Evolutionary conservation across 1,140 invertebrate species (phyloP), one percentile per base, ranked within the genome.

Genomic region (Ridgeia piscesae): DNA sequence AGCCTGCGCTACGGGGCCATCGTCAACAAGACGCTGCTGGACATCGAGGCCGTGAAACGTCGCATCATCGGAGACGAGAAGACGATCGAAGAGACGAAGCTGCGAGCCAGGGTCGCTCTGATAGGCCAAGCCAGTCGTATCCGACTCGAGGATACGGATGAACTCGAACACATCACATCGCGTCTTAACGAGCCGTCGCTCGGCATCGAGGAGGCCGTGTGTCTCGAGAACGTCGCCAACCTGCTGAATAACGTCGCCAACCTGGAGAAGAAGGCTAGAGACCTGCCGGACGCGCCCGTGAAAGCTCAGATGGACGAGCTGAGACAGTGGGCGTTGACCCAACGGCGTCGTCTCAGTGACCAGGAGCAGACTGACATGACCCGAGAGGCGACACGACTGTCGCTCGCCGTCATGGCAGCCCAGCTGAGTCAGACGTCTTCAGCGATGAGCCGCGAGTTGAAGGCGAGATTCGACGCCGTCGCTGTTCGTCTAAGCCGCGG

Each of bases 1-100:
- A 97, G 97, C 93, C 94, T 96, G 11, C 95, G 97, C 33, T 97
- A 97, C 94, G 97, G 97, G 92, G 96, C 97, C 92, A 94, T 96
- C 9, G 96, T 97, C 0, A 97, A 97, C 93, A 90, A 94, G 35
- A 95, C 95, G 48, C 95, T 97, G 27, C 94, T 95, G 77, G 96
- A 97, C 93, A 97, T 97, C 77, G 96, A 96, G 91, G 94, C 94
- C n/a, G 96, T 97, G 0, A 97, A 97, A 94, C 93, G 88, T 77
- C 90, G 94, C 93, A 89, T 94, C 95, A 77, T 77, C 27, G 58
- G 58, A 33, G 21, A 89, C 48, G 34, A n/a, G 34, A 88, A 93
- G 35, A 91, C 94, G 34, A 35, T 35, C 6, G 48, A 77, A n/a
- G 35, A 11, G 14, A 31, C 91, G 35, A 88, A 92, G 34, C 33